Conservation (phyloP, 2,888 invertebrate species). For the Salticus scenicus region DNA sequence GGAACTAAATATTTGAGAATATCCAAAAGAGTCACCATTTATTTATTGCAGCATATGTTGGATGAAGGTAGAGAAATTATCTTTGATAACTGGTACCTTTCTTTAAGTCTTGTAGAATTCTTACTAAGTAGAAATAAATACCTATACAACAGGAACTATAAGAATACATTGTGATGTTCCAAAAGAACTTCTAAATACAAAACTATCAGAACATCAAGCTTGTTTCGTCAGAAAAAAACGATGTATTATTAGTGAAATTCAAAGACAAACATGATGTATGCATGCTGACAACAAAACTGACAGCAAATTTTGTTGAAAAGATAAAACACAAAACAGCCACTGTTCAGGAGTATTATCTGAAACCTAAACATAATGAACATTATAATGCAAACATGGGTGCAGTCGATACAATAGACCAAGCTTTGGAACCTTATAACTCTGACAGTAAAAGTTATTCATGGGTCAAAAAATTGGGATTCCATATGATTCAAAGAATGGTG, state of each 20-base stretch:
- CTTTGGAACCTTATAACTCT: not conserved
- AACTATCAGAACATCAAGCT: not conserved
- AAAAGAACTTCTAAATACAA: not conserved
- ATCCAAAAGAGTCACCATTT: not conserved
- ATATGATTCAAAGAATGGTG: not conserved
- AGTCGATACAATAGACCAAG: not conserved
- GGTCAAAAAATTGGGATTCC: not conserved
- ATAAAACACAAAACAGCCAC: not conserved
- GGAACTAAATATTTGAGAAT: not conserved
- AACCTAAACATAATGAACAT: not conserved
- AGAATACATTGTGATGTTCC: not conserved
- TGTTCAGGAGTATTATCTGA: not conserved
- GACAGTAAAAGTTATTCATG: not conserved
- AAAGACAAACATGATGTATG: not conserved
- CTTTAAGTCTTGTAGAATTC: not conserved
- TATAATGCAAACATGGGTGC: not conserved
- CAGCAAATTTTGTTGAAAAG: constrained; percentile 5
- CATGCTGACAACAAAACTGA: not conserved
- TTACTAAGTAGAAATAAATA: not conserved
- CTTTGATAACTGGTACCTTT: constrained; percentile 2
- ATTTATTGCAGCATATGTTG: not conserved
- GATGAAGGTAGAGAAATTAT: not conserved
- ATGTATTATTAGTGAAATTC: not conserved
- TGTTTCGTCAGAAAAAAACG: not conserved
- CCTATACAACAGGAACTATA: constrained; percentile 5